Evolutionary conservation across 2,113 vertebrate genomes (phyloP).

Genomic region (Semnornis frantzii): DNA sequence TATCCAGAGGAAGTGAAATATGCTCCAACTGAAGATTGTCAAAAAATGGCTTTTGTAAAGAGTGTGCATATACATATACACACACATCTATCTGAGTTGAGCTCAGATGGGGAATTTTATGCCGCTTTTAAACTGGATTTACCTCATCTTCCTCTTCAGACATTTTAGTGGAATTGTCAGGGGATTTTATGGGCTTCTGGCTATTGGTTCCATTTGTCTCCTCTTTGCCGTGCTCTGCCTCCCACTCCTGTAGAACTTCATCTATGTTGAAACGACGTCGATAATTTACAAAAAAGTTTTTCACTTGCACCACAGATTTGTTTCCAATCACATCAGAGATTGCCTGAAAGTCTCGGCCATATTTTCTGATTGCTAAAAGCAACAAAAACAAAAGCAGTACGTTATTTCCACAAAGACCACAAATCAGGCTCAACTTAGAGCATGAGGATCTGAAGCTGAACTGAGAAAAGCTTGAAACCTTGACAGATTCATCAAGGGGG

Average conservation of each 20-base stretch:
- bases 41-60: background rate
- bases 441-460: background rate
- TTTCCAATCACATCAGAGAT: slow-evolving; percentile 98
- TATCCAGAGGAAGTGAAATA: slow-evolving; percentile 2
- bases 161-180: slow-evolving; percentile 80
- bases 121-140: slow-evolving; percentile 37
- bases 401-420: slow-evolving; percentile 24
- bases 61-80: background rate
- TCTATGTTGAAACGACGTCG: slow-evolving; percentile 97
- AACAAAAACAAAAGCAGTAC: background rate
- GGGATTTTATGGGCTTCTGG: slow-evolving; percentile 85
- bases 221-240: slow-evolving; percentile 91
- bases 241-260: slow-evolving; percentile 97
- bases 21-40: background rate
- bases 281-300: slow-evolving; percentile 98
- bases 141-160: slow-evolving; percentile 86
- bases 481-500: background rate
- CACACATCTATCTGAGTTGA: background rate
- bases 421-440: background rate
- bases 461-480: background rate
- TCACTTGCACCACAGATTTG: slow-evolving; percentile 97
- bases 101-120: background rate
- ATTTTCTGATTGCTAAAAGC: slow-evolving; percentile 91
- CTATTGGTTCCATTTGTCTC: slow-evolving; percentile 78
- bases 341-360: slow-evolving; percentile 94